A percentile compares a stretch with the other conserved stretches of the same genome.
Evolutionary conservation across 2,888 invertebrate species (phyloP).

Genomic region (Asteroscopus sphinx): DNA sequence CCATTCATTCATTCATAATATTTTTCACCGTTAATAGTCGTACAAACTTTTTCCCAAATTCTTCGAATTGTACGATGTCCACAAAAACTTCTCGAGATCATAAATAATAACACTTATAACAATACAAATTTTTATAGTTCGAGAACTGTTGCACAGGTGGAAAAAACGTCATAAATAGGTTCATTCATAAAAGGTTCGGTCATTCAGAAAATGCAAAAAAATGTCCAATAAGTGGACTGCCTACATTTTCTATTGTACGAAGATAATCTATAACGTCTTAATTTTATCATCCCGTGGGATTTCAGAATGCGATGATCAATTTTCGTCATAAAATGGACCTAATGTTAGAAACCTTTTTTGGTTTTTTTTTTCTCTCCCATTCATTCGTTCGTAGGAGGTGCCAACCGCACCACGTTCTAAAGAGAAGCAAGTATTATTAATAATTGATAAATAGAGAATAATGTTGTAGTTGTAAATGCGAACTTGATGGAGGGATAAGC

Average conservation of each 20-base stretch:
- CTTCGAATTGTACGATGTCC: constrained; percentile 53
- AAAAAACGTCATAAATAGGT: constrained; percentile 70
- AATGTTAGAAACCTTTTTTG: constrained; percentile 34
- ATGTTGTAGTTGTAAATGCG: not conserved
- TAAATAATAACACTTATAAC: constrained; percentile 83
- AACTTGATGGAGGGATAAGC: not conserved
- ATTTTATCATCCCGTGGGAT: constrained; percentile 84
- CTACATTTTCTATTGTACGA: constrained; percentile 65
- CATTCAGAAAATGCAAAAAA: constrained; percentile 74
- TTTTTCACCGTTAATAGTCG: constrained; percentile 50
- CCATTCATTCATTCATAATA: constrained; percentile 42
- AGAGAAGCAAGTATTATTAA: not conserved
- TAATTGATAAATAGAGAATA: not conserved
- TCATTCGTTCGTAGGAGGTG: constrained; percentile 19
- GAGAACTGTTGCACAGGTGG: constrained; percentile 77
- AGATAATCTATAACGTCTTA: constrained; percentile 82
- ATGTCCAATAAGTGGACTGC: constrained; percentile 63
- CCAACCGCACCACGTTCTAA: constrained; percentile 29
- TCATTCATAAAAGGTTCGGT: constrained; percentile 76
- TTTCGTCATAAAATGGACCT: constrained; percentile 34
- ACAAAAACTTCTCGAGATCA: constrained; percentile 67
- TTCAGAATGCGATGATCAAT: constrained; percentile 60
- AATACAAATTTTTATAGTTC: constrained; percentile 87
- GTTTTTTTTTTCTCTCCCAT: constrained; percentile 8
- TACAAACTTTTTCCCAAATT: constrained; percentile 42